Evolutionary conservation across 2,113 vertebrate species (phyloP), one percentile per base, ranked within the genome.

Genomic region (Tachycineta bicolor): DNA sequence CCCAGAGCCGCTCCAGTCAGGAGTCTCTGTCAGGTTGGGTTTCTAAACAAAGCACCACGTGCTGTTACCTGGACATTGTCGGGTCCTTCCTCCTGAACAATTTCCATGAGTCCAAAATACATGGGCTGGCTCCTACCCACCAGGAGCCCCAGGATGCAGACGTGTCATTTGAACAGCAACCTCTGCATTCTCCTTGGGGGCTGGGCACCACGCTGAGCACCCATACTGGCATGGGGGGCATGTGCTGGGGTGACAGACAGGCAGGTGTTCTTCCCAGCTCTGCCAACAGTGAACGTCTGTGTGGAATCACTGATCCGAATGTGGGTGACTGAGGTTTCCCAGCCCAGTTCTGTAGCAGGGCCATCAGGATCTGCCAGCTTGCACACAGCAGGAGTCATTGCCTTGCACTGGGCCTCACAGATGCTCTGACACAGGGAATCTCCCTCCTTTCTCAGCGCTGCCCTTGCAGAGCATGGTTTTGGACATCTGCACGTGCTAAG

Each of bases 321-420:
- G 2, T 10, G 14, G 82, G 69, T 1, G 0, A 28, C 21, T 0
- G 18, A 43, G 93, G 63, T n/a, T 91, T 68, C 70, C 88, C 90
- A 91, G 79, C 90, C 58, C 79, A 31, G 85, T 67, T 58, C 33
- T 3, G 4, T 4, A 7, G 74, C 58, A 20, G 43, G 74, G 82
- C 94, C 78, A 55, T 60, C 84, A 73, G 94, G 92, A 76, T 13
- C 65, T 44, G 82, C 53, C 96, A 96, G 95, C 87, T 93, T 91
- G 95, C 67, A 56, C 96, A 58, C 90, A 78, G 92, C 14, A 44
- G 95, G 92, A 68, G 58, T 62, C 70, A 4, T 0, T 37, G 74
- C 82, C 62, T 67, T 56, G 67, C 89, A 34, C 81, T 24, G 70
- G 89, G 87, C 92, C 78, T 79, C 49, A 4, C 90, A 96, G 94